Evolutionary conservation across 2,888 invertebrate species (phyloP).

Genomic region (Chymomyza caudatula): DNA sequence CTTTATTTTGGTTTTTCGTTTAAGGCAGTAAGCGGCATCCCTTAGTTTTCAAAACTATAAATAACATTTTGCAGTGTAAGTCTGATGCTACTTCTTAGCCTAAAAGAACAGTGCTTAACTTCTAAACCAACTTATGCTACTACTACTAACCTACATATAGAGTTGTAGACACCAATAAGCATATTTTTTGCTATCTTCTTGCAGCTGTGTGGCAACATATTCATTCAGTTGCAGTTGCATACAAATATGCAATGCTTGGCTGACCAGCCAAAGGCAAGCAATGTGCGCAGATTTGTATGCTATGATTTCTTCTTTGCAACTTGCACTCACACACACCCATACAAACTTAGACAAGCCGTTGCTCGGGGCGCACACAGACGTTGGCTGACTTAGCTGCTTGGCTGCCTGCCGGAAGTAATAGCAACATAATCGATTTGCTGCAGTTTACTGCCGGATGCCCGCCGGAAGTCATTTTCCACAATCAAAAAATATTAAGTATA

Average conservation of each 20-base stretch:
- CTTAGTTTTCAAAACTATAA: neutral
- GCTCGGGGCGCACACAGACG: neutral
- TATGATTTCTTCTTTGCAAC: neutral
- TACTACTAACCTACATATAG: neutral
- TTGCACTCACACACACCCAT: neutral
- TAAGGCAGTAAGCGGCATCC: neutral
- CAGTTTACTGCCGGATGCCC: constrained; percentile 38
- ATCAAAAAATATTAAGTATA: constrained; percentile 32
- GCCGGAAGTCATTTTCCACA: constrained; percentile 60
- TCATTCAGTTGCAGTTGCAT: neutral
- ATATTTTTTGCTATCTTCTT: neutral
- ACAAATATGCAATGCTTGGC: constrained; percentile 17
- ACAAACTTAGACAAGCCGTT: neutral
- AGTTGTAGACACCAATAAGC: neutral
- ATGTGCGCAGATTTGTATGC: constrained; percentile 5
- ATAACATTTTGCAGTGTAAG: neutral
- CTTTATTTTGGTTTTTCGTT: no score
- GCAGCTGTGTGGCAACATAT: neutral
- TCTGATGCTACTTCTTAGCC: neutral
- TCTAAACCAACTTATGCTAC: neutral
- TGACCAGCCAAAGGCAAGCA: constrained; percentile 15
- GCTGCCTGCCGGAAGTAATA: constrained; percentile 62
- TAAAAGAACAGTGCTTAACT: neutral
- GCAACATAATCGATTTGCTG: constrained; percentile 58
- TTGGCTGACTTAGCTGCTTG: neutral